Evolutionary conservation across 2,113 vertebrate genomes (phyloP), one percentile per base, ranked within the genome.

Genomic region (Hiodon tergisus): DNA sequence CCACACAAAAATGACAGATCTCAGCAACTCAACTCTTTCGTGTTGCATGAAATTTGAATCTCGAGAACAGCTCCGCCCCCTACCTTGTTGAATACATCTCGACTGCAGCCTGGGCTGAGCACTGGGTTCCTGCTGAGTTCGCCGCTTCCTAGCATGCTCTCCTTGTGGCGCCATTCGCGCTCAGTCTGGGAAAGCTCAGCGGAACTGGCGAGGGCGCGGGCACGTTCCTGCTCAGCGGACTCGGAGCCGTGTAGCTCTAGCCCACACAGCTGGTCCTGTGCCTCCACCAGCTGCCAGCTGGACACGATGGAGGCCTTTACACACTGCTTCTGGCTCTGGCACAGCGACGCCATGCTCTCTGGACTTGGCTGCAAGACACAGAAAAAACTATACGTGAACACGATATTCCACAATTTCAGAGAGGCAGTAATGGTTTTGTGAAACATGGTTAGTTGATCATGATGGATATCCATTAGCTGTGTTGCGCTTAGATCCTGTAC

Each of bases 81-180:
- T 92, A 96, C 96, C 93, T 95, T 98, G 90, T 99, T 94, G 83
- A 99, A 99, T 69, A 96, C 95, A 50, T 97, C 93, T 86, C 94
- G 93, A 85, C 94, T 96, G 79, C 92, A 78, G 67, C 87, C 86
- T 70, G 91, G 88, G 69, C 87, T 76, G 2, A 93, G 92, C 85
- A 92, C 91, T 4, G 93, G 83, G 82, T 93, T 94, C 83, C 89
- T 90, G 75, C 85, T 90, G 69, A 82, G 80, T 31, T 93, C 94
- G 69, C 81, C 86, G 78, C 91, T 87, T 46, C 90, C 91, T 80
- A 99, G 87, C 72, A 95, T 91, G 79, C 88, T 94, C 87, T 99
- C 97, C 86, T 99, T 99, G 80, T 88, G 93, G 14, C 94, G 92
- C 97, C 97, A 99, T 77, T 99, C 95, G 81, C 95, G 90, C 79